Percentiles rank a stretch among this genome's conserved stretches.
Evolutionary conservation across 2,113 vertebrate species (phyloP).

Genomic region (Mirounga angustirostris): DNA sequence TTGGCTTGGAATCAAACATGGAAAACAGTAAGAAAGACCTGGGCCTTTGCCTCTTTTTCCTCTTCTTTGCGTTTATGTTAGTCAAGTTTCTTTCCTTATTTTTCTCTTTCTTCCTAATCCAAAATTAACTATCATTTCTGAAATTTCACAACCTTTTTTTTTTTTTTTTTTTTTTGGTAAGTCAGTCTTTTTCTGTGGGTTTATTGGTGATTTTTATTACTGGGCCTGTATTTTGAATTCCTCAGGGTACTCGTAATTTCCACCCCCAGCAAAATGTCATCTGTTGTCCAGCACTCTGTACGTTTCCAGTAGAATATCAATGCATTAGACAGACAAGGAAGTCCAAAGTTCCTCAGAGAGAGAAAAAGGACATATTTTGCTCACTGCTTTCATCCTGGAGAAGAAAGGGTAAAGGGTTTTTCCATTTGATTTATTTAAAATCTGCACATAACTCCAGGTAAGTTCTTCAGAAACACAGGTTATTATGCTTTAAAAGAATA

Average conservation of each 20-base stretch:
- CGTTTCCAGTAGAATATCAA: slow-evolving; percentile 16
- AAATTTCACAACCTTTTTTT: background rate
- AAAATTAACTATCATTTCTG: background rate
- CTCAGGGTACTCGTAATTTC: background rate
- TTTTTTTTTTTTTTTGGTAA: background rate
- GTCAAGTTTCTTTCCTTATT: background rate
- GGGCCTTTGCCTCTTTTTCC: background rate
- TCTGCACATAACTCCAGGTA: slow-evolving; percentile 34
- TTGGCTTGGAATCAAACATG: slow-evolving; percentile 25
- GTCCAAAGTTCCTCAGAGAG: background rate
- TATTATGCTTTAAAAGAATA: slow-evolving; percentile 49
- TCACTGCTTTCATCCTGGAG: slow-evolving; percentile 37
- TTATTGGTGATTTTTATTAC: slow-evolving; percentile 12
- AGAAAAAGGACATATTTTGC: background rate
- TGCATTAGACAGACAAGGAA: slow-evolving; percentile 33
- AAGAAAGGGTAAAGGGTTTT: slow-evolving; percentile 56
- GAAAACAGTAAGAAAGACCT: background rate
- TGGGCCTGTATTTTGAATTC: background rate
- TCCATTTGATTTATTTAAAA: slow-evolving; percentile 60
- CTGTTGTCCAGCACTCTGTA: background rate
- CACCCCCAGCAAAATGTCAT: background rate
- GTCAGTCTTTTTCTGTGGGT: background rate
- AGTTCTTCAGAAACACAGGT: slow-evolving; percentile 48
- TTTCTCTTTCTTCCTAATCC: background rate
- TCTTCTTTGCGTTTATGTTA: background rate